A percentile compares a stretch with the other conserved stretches of the same genome.
Evolutionary conservation across 2,888 invertebrate species (phyloP).

Genomic region (Eueremaeus valkanovi): DNA sequence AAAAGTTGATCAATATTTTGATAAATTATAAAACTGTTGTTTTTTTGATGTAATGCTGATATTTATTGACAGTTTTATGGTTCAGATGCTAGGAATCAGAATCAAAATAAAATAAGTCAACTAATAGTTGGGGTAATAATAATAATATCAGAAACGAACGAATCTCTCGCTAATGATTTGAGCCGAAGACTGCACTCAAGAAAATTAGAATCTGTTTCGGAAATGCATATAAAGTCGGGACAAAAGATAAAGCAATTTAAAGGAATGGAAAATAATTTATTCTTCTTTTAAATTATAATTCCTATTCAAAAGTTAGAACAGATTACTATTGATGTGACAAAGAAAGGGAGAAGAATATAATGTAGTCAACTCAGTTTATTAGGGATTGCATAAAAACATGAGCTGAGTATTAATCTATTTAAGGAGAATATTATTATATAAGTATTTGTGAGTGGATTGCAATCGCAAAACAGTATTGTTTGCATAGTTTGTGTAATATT

Average conservation of each 20-base stretch:
- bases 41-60: too few species aligned
- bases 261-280: background rate
- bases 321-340: slow-evolving; percentile 17
- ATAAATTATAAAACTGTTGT: too few species aligned
- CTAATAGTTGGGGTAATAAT: too few species aligned
- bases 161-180: slow-evolving; percentile 5
- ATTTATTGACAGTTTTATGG: too few species aligned
- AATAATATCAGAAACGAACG: background rate
- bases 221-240: background rate
- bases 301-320: background rate
- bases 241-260: slow-evolving; percentile 1
- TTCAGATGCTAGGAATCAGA: too few species aligned
- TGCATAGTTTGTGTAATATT: slow-evolving; percentile 1
- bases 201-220: background rate
- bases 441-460: background rate
- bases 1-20: too few species aligned
- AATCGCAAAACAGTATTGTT: background rate
- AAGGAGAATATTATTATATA: background rate
- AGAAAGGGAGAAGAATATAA: background rate
- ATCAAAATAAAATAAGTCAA: background rate
- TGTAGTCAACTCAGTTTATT: background rate
- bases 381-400: background rate
- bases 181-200: slow-evolving; percentile 1
- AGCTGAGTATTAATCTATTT: background rate
- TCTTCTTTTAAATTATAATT: background rate